Evolutionary conservation across 2,888 invertebrate species (phyloP).

Genomic region (Acronicta alni): DNA sequence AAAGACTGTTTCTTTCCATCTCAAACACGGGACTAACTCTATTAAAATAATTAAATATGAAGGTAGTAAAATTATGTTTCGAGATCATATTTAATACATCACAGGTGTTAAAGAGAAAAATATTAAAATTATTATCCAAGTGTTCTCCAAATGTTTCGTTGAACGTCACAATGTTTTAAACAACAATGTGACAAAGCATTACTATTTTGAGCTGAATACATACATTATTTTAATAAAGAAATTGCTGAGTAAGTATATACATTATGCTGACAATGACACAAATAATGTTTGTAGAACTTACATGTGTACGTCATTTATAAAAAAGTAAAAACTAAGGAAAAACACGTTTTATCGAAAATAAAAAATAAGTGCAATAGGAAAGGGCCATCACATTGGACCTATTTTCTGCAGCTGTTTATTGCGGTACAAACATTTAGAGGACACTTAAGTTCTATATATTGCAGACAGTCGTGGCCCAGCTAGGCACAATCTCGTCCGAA

Average conservation of each 20-base stretch:
- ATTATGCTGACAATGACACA: slow-evolving; percentile 2
- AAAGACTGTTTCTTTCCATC: slow-evolving; percentile 56
- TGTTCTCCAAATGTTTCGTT: slow-evolving; percentile 49
- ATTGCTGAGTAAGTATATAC: slow-evolving; percentile 8
- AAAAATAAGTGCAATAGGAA: not conserved
- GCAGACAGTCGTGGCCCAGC: slow-evolving; percentile 40
- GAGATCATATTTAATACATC: slow-evolving; percentile 92
- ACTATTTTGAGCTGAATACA: not conserved
- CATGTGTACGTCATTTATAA: not conserved
- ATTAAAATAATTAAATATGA: slow-evolving; percentile 85
- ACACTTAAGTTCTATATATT: slow-evolving; percentile 58
- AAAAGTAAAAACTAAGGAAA: not conserved
- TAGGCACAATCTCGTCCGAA: slow-evolving; percentile 54
- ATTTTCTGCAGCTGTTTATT: not conserved
- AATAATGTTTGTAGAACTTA: not conserved
- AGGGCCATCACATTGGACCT: not conserved
- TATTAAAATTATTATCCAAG: slow-evolving; percentile 63
- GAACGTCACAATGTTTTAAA: slow-evolving; percentile 28
- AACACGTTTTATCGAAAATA: not conserved
- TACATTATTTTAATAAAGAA: slow-evolving; percentile 7
- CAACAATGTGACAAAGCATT: not conserved
- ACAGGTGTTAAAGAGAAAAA: slow-evolving; percentile 90
- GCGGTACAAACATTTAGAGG: slow-evolving; percentile 44
- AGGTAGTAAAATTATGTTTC: slow-evolving; percentile 88
- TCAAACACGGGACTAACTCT: slow-evolving; percentile 72